These are phyloP conservation scores for Ceratoteleas bidentatus DNA, from an alignment of 1,140 invertebrate species.

Conservation along the genomic window DNA sequence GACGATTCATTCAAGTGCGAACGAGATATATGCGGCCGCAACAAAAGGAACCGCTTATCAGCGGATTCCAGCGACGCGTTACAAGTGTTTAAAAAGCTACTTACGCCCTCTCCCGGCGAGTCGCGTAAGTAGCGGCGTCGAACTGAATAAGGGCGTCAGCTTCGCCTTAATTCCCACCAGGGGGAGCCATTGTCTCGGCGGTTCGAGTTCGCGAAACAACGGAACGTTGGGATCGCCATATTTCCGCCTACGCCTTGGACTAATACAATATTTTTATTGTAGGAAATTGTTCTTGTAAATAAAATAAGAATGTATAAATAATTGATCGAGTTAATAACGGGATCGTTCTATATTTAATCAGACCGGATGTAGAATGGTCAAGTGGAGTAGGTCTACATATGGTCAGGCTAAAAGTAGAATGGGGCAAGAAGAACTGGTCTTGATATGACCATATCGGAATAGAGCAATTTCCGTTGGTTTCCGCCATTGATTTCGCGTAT, in stretches of 20 bases:
- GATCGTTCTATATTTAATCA: too few species aligned
- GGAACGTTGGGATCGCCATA: constrained; percentile 9
- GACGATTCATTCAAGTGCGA: constrained; percentile 34
- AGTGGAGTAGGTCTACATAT: too few species aligned
- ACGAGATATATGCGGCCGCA: constrained; percentile 33
- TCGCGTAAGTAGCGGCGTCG: neutral
- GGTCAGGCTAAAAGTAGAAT: too few species aligned
- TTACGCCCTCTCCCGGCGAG: constrained; percentile 21
- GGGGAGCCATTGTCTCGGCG: constrained; percentile 70
- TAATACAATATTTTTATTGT: too few species aligned
- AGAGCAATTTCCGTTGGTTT: constrained; percentile 18
- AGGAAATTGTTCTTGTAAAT: too few species aligned
- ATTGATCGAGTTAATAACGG: too few species aligned
- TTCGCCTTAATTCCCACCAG: too few species aligned
- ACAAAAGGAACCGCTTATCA: constrained; percentile 24
- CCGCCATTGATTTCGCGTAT: constrained; percentile 54
- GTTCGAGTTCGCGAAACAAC: constrained; percentile 42
- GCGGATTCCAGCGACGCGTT: constrained; percentile 16
- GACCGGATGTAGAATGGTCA: too few species aligned
- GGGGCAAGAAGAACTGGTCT: too few species aligned
- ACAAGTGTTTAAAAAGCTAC: constrained; percentile 39
- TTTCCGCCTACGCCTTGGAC: too few species aligned
- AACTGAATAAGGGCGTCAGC: constrained; percentile 60
- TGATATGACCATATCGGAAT: too few species aligned
- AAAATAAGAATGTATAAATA: too few species aligned